Conservation (phyloP, 2,888 invertebrate species). For the Labia minor region DNA sequence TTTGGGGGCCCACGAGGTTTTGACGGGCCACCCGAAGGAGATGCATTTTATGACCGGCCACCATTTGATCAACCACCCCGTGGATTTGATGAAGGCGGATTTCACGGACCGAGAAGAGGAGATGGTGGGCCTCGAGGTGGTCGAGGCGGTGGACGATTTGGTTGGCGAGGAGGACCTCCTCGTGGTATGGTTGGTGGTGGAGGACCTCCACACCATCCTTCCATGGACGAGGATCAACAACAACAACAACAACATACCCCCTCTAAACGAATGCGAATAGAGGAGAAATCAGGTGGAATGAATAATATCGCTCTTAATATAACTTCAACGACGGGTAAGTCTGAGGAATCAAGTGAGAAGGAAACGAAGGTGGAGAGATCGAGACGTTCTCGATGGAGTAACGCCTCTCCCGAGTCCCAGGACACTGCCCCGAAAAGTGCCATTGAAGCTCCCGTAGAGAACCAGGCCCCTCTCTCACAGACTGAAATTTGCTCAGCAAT, state of each 20-base stretch:
- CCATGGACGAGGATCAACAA: constrained; percentile 29
- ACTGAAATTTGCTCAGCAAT: not conserved
- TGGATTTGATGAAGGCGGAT: constrained; percentile 28
- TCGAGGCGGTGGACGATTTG: constrained; percentile 24
- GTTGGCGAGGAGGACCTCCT: constrained; percentile 21
- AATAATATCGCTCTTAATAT: constrained; percentile 16
- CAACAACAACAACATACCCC: constrained; percentile 18
- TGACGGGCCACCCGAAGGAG: constrained; percentile 32
- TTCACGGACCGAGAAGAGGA: constrained; percentile 31
- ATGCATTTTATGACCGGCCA: constrained; percentile 30
- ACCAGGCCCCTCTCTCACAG: not conserved
- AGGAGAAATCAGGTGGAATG: constrained; percentile 14
- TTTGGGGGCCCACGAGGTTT: constrained; percentile 31
- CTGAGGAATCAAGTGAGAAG: constrained; percentile 19
- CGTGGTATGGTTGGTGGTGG: constrained; percentile 21
- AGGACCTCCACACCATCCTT: constrained; percentile 25
- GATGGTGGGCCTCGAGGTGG: constrained; percentile 23
- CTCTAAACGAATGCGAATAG: constrained; percentile 19
- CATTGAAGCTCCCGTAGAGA: constrained; percentile 14
- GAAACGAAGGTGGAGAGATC: constrained; percentile 22
- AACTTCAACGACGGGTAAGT: constrained; percentile 20
- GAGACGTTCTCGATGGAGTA: constrained; percentile 31
- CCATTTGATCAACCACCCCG: constrained; percentile 28
- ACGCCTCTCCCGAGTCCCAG: constrained; percentile 27
- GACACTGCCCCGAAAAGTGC: not conserved